A percentile compares a stretch with the other conserved stretches of the same genome.
Evolutionary conservation across 2,888 invertebrate genomes (phyloP).

Genomic region (Gari tellinella): DNA sequence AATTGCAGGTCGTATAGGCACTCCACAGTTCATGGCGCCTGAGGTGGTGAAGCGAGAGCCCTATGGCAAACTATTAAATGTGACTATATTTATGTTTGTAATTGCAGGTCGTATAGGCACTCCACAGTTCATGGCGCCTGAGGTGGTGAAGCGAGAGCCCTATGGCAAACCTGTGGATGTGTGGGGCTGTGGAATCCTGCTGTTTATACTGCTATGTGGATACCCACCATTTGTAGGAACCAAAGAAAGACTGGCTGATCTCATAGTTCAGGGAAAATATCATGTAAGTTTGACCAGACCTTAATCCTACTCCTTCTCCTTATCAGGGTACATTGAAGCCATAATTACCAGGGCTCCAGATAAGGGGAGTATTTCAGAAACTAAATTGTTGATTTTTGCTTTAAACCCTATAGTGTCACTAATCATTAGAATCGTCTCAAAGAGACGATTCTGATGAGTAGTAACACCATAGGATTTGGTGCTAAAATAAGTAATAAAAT

Average conservation of each 20-base stretch:
- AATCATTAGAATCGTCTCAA: no score
- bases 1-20: conserved; percentile 95
- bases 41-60: conserved; percentile 96
- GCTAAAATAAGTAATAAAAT: no score
- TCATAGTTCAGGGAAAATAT: conserved; percentile 87
- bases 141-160: conserved; percentile 95
- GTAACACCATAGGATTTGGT: no score
- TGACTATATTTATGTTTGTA: no score
- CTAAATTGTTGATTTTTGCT: no score
- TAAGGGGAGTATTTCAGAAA: no score
- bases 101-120: conserved; percentile 94
- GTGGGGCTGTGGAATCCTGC: conserved; percentile 98
- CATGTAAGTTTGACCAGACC: conserved; percentile 77
- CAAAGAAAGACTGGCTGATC: conserved; percentile 95
- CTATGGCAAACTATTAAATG: conserved; percentile 94
- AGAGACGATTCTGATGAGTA: no score
- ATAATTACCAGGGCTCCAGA: no score
- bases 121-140: conserved; percentile 99
- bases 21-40: conserved; percentile 99
- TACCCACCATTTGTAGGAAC: conserved; percentile 98
- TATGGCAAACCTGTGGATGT: conserved; percentile 95
- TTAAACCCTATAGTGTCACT: no score
- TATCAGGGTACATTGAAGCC: no score
- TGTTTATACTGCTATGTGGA: conserved; percentile 97
- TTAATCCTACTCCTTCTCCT: no score